A percentile compares a stretch with the other conserved stretches of the same genome.
These are phyloP conservation scores for Luehdorfia chinensis DNA, from an alignment of 1,140 invertebrate species.

Conservation along the genomic window DNA sequence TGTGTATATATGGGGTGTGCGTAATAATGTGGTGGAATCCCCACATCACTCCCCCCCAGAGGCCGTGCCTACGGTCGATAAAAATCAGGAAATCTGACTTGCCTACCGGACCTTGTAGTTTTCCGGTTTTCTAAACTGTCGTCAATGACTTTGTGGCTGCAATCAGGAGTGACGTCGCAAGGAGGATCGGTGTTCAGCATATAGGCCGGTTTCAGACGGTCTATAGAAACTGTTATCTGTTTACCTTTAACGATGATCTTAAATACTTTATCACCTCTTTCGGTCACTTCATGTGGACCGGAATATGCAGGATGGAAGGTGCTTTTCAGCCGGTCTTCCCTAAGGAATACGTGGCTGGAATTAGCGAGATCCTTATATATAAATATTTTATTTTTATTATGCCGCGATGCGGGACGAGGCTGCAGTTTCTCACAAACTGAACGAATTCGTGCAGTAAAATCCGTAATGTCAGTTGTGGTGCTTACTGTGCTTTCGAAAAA, in stretches of 20 bases:
- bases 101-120: no score
- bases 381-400: conserved; percentile 18
- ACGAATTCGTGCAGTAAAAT: conserved; percentile 16
- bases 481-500: conserved; percentile 9
- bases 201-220: conserved; percentile 25
- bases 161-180: not conserved
- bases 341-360: conserved; percentile 18
- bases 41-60: conserved; percentile 21
- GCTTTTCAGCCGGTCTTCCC: conserved; percentile 7
- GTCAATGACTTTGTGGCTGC: not conserved
- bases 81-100: no score
- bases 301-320: conserved; percentile 14
- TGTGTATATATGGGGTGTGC: no score
- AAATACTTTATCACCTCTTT: conserved; percentile 23
- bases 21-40: no score
- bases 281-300: conserved; percentile 22
- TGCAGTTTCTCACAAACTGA: conserved; percentile 4
- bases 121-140: not conserved
- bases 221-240: conserved; percentile 18
- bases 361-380: conserved; percentile 18
- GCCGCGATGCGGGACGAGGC: conserved; percentile 20
- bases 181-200: conserved; percentile 12
- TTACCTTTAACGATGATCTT: conserved; percentile 22
- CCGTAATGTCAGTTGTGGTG: conserved; percentile 12
- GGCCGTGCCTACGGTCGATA: conserved; percentile 17